Conservation (phyloP, 2,888 invertebrate species). For the Anodontia alba region DNA sequence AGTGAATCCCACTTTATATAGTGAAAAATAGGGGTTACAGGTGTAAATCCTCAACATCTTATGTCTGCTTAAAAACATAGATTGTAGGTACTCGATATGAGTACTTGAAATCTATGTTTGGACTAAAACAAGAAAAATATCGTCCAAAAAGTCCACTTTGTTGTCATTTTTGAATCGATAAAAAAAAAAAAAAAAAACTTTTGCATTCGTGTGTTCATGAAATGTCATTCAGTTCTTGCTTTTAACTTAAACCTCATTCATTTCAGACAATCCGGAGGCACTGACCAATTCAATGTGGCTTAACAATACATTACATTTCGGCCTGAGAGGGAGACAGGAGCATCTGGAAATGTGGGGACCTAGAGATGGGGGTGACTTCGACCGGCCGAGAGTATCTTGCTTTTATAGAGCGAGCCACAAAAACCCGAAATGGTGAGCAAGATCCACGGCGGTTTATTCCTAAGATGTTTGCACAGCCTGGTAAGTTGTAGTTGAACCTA, state of each 20-base stretch:
- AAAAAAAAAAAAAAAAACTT: neutral
- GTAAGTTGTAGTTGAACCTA: neutral
- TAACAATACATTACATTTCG: conserved; percentile 40
- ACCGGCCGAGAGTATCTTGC: conserved; percentile 30
- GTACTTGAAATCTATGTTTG: too few relatives aligned
- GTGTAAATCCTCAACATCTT: too few relatives aligned
- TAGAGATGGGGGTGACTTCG: conserved; percentile 23
- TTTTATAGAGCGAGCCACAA: conserved; percentile 38
- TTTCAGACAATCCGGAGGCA: conserved; percentile 32
- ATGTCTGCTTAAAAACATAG: neutral
- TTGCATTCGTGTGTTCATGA: neutral
- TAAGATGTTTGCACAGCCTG: conserved; percentile 28
- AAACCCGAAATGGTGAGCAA: conserved; percentile 22
- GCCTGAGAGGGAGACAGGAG: conserved; percentile 32
- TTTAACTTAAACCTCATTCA: neutral
- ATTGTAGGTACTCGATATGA: neutral
- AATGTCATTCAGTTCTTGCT: neutral
- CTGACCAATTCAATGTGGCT: conserved; percentile 26
- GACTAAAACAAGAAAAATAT: too few relatives aligned
- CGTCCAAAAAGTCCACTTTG: too few relatives aligned
- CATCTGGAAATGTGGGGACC: conserved; percentile 32
- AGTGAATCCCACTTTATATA: too few relatives aligned
- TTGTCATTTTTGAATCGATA: too few relatives aligned
- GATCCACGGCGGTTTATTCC: conserved; percentile 20
- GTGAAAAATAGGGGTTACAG: too few relatives aligned